Evolutionary conservation across 1,140 invertebrate genomes (phyloP), one percentile per base, ranked within the genome.

Genomic region (Drosophila sp.): DNA sequence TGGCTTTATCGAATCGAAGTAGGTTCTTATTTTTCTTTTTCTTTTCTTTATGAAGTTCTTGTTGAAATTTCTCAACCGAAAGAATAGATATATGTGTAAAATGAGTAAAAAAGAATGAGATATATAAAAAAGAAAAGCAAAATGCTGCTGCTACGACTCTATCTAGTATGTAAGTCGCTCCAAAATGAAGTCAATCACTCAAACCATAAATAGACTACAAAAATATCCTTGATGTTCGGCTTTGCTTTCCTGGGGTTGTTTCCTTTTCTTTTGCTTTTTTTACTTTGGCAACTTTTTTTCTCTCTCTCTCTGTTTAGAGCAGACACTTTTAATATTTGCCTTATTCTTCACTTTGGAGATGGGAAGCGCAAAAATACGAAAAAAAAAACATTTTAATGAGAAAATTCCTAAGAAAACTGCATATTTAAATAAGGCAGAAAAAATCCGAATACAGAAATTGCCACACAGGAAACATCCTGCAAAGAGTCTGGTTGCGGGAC

Each of bases 331-430:
- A 89, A 87, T 87, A 89, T 89, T 89, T 84, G 83, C 70, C 65
- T 85, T 72, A 72, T 86, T 78, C 63, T 70, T 79, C 70, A 29
- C 8, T 63, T 10, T 4, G 8, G 3, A 38, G 35, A 11, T 38
- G 10, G 35, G 10, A 38, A 41, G 68, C 32, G 66, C 10, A 41
- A 33, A 70, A 47, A 41, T 41, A 60, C 7, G 60, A 66, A 60
- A 54, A 75, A 57, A 77, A 72, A 84, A 66, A 40, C 66, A 58
- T 89, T 87, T 84, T 89, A 87, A 87, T 89, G 84, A 87, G 80
- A 84, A 87, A 87, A 89, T 87, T 87, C 84, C 73, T 84, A 80
- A 87, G 77, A 80, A 89, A 89, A 84, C 84, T 87, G 84, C 84
- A 87, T 89, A 89, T 84, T 87, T 89, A 89, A 84, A 72, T 73